Percentiles rank a stretch among this genome's conserved stretches.
phyloP scores from a whole-genome alignment of 2,113 vertebrate species.

The Arvicanthis niloticus region DNA sequence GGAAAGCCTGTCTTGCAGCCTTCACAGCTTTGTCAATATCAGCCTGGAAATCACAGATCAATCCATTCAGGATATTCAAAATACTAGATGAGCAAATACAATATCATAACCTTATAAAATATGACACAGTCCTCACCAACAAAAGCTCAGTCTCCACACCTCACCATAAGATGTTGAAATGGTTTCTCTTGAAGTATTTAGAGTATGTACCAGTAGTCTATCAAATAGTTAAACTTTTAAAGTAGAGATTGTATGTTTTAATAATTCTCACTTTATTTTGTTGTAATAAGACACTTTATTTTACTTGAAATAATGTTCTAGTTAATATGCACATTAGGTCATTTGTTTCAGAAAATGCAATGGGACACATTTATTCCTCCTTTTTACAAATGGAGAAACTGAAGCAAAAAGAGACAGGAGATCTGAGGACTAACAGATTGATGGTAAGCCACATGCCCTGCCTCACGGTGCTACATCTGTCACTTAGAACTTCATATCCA shows the following conservation, averaged over 20 bases:
- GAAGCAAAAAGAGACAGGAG: background rate
- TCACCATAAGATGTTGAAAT: background rate
- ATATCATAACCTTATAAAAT: background rate
- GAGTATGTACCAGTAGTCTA: background rate
- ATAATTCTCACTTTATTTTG: background rate
- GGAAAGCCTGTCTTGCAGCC: constrained; percentile 92
- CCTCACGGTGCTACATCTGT: background rate
- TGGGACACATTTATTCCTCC: background rate
- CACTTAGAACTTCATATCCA: background rate
- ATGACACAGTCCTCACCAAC: background rate
- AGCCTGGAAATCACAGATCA: constrained; percentile 82
- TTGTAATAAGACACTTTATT: background rate
- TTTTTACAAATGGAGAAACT: constrained; percentile 41
- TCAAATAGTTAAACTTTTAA: background rate
- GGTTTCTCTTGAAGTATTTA: background rate
- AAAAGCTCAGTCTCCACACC: background rate
- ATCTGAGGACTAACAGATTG: background rate
- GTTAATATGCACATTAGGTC: background rate
- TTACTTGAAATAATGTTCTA: background rate
- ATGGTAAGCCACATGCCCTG: background rate
- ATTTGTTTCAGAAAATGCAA: constrained; percentile 28
- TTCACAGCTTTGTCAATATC: constrained; percentile 93
- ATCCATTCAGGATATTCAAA: background rate
- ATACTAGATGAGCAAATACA: constrained; percentile 66
- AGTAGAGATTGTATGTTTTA: background rate